Percentiles rank a stretch among this genome's conserved stretches.
Conservation (phyloP, 2,797 vertebrate genomes). For the Pseudomugil gertrudae region DNA sequence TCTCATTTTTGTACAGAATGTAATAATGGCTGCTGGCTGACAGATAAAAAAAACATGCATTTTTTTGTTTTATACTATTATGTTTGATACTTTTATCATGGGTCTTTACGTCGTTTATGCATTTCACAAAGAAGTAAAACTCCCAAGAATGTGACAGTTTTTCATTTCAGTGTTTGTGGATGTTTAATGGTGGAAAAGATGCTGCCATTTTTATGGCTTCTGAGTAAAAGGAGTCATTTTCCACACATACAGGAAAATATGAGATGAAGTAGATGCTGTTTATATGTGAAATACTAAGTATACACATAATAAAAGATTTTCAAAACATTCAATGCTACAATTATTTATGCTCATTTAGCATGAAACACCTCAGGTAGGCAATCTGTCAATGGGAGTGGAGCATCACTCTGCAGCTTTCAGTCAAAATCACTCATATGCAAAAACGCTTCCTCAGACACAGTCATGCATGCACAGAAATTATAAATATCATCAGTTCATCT, state of each 20-base stretch:
- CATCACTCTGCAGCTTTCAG: slow-evolving; percentile 46
- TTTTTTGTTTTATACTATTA: slow-evolving; percentile 46
- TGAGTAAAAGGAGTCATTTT: neutral
- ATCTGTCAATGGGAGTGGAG: slow-evolving; percentile 71
- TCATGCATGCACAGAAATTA: slow-evolving; percentile 13
- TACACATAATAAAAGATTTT: no score
- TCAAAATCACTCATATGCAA: slow-evolving; percentile 39
- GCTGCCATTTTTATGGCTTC: neutral
- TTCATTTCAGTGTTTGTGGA: slow-evolving; percentile 45
- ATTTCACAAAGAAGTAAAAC: slow-evolving; percentile 63
- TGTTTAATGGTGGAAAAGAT: neutral
- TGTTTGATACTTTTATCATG: slow-evolving; percentile 63
- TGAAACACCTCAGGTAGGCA: no score
- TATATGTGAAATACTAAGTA: neutral
- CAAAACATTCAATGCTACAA: no score
- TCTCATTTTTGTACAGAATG: slow-evolving; percentile 60
- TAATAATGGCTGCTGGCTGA: slow-evolving; percentile 73
- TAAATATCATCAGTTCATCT: slow-evolving; percentile 24
- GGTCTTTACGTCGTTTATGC: slow-evolving; percentile 39
- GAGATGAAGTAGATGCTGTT: neutral
- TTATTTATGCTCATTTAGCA: no score
- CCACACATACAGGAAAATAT: neutral
- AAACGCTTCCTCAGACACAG: slow-evolving; percentile 20
- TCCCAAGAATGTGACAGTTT: slow-evolving; percentile 70
- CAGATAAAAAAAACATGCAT: slow-evolving; percentile 37